A percentile compares a stretch with the other conserved stretches of the same genome.
Evolutionary conservation across 1,140 invertebrate species (phyloP).

Genomic region (Aphaenogaster rudis): DNA sequence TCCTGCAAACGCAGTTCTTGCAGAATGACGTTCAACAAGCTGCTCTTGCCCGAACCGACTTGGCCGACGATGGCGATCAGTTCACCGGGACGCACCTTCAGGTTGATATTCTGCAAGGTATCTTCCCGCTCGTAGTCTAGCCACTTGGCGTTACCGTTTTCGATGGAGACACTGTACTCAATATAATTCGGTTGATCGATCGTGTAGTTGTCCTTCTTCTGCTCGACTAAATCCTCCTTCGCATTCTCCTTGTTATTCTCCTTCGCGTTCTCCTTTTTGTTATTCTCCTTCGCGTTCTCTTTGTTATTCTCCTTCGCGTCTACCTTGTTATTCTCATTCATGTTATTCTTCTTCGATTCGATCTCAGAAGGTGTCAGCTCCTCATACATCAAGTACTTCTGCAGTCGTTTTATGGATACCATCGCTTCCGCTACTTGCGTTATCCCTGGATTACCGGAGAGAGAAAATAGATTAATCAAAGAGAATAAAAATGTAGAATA

Average conservation of each 20-base stretch:
- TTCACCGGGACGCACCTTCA: slow-evolving; percentile 89
- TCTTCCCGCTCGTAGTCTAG: slow-evolving; percentile 79
- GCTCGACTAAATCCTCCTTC: slow-evolving; percentile 39
- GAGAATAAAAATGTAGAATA: not conserved
- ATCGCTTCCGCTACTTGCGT: slow-evolving; percentile 88
- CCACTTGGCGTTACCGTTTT: slow-evolving; percentile 84
- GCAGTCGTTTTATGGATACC: slow-evolving; percentile 90
- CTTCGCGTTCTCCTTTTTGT: slow-evolving; percentile 67
- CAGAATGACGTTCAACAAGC: slow-evolving; percentile 92
- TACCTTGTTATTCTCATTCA: slow-evolving; percentile 7
- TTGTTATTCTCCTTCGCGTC: slow-evolving; percentile 61
- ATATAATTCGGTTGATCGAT: not conserved
- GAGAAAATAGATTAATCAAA: not conserved
- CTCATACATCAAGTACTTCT: slow-evolving; percentile 89
- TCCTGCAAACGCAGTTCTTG: slow-evolving; percentile 90
- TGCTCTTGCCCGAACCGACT: slow-evolving; percentile 93
- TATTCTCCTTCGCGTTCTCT: not conserved
- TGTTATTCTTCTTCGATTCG: slow-evolving; percentile 1
- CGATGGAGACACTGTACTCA: slow-evolving; percentile 74
- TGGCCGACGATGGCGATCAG: slow-evolving; percentile 92
- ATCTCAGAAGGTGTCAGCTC: slow-evolving; percentile 82
- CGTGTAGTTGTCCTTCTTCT: not conserved
- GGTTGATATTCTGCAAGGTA: slow-evolving; percentile 87
- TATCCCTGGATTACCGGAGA: slow-evolving; percentile 76
- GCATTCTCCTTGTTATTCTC: slow-evolving; percentile 52